These are phyloP conservation scores for Myrmecophaga tridactyla DNA, from an alignment of 2,113 vertebrate genomes.

Conservation along the genomic window DNA sequence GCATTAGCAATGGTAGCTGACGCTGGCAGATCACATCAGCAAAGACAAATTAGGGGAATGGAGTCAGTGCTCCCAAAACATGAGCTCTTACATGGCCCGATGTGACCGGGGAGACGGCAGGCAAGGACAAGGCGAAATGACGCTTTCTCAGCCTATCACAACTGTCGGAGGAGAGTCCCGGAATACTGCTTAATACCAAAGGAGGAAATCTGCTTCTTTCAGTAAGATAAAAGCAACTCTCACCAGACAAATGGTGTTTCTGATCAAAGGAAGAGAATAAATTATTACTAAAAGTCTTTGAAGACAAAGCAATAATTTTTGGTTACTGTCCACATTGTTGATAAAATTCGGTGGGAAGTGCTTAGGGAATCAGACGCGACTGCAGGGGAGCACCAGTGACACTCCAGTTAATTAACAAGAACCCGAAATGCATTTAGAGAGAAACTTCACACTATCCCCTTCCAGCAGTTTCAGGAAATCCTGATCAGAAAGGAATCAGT, in stretches of 20 bases:
- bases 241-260: not conserved
- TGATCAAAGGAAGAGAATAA: too few species aligned
- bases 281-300: not conserved
- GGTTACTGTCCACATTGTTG: not conserved
- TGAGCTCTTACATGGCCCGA: not conserved
- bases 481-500: too few species aligned
- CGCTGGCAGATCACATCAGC: not conserved
- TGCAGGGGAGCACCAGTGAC: not conserved
- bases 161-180: too few species aligned
- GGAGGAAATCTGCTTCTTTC: not conserved
- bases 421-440: not conserved
- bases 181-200: not conserved
- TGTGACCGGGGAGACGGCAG: too few species aligned
- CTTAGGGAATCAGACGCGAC: not conserved
- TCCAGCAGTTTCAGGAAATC: not conserved
- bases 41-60: fast-evolving
- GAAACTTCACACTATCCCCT: not conserved
- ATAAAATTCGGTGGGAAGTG: not conserved
- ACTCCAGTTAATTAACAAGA: too few species aligned
- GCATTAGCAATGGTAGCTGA: too few species aligned
- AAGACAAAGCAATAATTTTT: not conserved
- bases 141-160: too few species aligned
- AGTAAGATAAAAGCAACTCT: not conserved
- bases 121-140: too few species aligned
- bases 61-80: not conserved